Evolutionary conservation across 2,888 invertebrate genomes (phyloP), one percentile per base, ranked within the genome.

Genomic region (Hecatera dysodea): DNA sequence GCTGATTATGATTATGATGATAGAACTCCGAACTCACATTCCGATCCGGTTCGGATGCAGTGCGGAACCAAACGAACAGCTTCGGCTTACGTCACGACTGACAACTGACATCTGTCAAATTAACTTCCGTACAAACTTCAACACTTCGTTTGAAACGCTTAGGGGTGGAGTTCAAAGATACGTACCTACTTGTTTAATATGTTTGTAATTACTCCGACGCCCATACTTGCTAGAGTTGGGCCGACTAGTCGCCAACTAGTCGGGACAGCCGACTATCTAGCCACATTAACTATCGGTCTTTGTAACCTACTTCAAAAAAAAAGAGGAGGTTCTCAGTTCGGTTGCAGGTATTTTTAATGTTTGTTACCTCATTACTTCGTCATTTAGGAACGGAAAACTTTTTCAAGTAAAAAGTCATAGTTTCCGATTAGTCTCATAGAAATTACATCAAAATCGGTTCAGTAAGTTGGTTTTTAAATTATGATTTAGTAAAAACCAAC

Each of bases 21-120:
- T 7, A 44, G 46, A 22, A 4, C 11, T 22, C 36, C 22, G 7
- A 56, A 36, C 33, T 11, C 12, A 33, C 27, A 53, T 1, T 53
- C 22, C 7, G 9, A 5, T 42, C 15, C 50, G 12, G 24, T 1
- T 27, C 50, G 24, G 24, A 15, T 7, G 29, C 19, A 8, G 1
- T 1, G 0, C 19, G 56, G 56, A 17, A 36, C 1, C 36, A 6
- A 22, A 22, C 56, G 56, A 56, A 36, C 36, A 39, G 8, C 8
- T 55, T 36, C 55, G 24, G 9, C 9, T n/a, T 6, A 55, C 24
- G 24, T 56, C 24, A 63, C 19, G 5, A 36, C 19, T 55, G 56
- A 56, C 36, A 19, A 24, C 24, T 63, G 36, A 56, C 56, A 63
- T 24, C 56, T 63, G 56, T 63, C 56, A 63, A 63, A 63, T 56